These are phyloP conservation scores for Aphis craccivora DNA, from an alignment of 1,140 invertebrate genomes.

Conservation along the genomic window DNA sequence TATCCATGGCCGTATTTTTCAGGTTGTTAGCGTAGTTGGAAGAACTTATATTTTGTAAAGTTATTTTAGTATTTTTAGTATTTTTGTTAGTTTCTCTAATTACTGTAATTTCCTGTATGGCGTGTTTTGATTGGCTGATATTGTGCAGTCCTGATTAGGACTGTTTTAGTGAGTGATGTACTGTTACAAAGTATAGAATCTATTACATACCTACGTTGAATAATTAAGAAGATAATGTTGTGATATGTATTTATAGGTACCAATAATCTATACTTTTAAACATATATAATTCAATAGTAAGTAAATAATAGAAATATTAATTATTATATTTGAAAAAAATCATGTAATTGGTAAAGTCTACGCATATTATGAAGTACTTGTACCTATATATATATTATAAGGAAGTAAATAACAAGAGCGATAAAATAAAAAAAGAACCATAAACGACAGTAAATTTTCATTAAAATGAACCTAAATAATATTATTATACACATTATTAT, in stretches of 20 bases:
- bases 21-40: too few relatives aligned
- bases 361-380: background rate
- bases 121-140: too few relatives aligned
- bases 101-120: too few relatives aligned
- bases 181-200: background rate
- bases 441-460: background rate
- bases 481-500: background rate
- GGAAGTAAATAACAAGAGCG: background rate
- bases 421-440: background rate
- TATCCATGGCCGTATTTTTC: too few relatives aligned
- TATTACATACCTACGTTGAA: background rate
- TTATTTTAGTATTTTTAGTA: too few relatives aligned
- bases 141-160: too few relatives aligned
- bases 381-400: background rate
- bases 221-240: background rate
- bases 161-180: too few relatives aligned
- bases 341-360: background rate
- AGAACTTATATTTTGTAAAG: too few relatives aligned
- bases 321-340: background rate
- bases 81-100: too few relatives aligned
- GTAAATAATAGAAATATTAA: background rate
- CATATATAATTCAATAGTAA: background rate
- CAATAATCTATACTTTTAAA: too few relatives aligned
- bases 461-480: background rate
- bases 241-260: background rate